These are phyloP conservation scores for Schlechtendalia chinensis DNA, from an alignment of 1,140 invertebrate genomes.

Conservation along the genomic window DNA sequence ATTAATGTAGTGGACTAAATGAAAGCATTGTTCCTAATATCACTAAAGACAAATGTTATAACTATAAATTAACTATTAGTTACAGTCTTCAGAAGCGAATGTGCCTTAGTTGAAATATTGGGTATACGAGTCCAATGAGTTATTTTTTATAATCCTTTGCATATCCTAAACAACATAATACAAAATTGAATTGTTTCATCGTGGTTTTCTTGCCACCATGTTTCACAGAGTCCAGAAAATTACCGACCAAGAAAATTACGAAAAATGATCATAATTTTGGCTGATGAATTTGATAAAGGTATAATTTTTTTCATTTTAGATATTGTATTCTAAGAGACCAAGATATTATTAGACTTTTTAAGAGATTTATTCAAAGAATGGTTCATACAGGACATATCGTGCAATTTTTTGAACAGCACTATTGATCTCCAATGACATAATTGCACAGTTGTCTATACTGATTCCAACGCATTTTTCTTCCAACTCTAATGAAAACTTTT, in stretches of 20 bases:
- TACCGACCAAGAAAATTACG: not conserved
- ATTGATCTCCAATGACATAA: not conserved
- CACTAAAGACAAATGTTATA: not conserved
- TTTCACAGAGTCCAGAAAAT: not conserved
- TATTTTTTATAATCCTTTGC: not conserved
- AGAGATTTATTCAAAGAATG: not conserved
- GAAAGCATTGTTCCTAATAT: conserved; percentile 11
- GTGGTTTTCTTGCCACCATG: not conserved
- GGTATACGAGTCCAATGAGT: not conserved
- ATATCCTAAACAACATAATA: not conserved
- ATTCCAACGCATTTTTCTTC: not conserved
- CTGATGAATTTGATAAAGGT: not conserved
- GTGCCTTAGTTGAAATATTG: conserved; percentile 5
- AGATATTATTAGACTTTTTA: not conserved
- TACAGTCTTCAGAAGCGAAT: not conserved
- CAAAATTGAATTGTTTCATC: conserved; percentile 8
- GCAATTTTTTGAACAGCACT: not conserved
- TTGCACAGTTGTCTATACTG: not conserved
- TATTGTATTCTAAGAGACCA: not conserved
- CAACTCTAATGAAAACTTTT: not conserved
- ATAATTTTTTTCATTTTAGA: not conserved
- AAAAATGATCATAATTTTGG: not conserved
- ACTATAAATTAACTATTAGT: not conserved
- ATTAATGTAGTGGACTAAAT: not conserved
- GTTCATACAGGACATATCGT: not conserved